Evolutionary conservation across 2,113 vertebrate species (phyloP), one percentile per base, ranked within the genome.

Genomic region (Phalacrocorax aristotelis): DNA sequence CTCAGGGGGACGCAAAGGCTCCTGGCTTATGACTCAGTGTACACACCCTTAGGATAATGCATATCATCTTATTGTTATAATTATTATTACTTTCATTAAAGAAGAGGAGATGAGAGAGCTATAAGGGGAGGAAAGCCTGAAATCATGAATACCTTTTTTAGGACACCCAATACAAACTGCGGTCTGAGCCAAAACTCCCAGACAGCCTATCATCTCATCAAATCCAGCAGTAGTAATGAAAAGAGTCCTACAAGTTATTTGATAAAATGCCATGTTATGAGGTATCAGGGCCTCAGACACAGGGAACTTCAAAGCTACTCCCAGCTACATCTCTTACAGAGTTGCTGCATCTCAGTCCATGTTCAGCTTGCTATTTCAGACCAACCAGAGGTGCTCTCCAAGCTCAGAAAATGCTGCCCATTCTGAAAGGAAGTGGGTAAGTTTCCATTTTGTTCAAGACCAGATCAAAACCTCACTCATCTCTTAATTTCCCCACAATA

Each of bases 111-210:
- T 71, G 79, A 93, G 69, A 87, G 94, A 83, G 60, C 70, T 88
- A 26, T 38, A 64, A 93, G 72, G 83, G 90, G 68, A 92, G 74
- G 80, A 71, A 49, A 89, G 69, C 49, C 80, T 95, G 91, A 91
- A 95, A 95, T 95, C 74, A 87, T 21, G 20, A 87, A 92, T 97
- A 82, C 61, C 49, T 91, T 79, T 89, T 95, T 91, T 65, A 94
- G 87, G 87, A 92, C 81, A 60, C 74, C 91, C 65, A 51, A 2
- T n/a, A 46, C 32, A 79, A 65, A 55, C 27, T 17, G 9, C 2
- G 3, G 46, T 29, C 68, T 2, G 8, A 83, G 71, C 78, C 83
- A 93, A 94, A 77, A 80, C 46, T 75, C 93, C 87, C 68, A 86
- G 72, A 48, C 40, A 64, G 38, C 58, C 71, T 62, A 52, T 11